phyloP scores from a whole-genome alignment of 2,797 vertebrate genomes.

The Cirrhinus mrigala region DNA sequence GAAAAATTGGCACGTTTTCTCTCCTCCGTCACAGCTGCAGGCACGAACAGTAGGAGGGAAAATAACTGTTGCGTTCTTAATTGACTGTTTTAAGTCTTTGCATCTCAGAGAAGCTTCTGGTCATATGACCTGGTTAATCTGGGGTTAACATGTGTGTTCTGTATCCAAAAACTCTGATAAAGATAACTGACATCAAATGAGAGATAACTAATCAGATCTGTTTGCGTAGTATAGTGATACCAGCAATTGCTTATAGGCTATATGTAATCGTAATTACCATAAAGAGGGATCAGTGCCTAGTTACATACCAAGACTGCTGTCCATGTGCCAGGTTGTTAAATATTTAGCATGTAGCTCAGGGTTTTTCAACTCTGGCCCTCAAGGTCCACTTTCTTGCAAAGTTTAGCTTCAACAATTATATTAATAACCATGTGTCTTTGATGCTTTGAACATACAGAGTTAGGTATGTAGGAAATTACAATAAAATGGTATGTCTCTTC shows the following conservation, averaged over 20 bases:
- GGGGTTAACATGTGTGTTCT: not conserved
- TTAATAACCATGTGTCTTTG: not conserved
- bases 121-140: not conserved
- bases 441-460: not conserved
- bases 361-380: too few relatives aligned
- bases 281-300: not conserved
- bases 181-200: not conserved
- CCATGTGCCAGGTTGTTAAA: not conserved
- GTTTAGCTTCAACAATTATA: too few relatives aligned
- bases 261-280: not conserved
- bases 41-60: not conserved
- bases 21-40: conserved; percentile 10
- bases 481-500: not conserved
- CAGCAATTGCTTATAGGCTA: conserved; percentile 1
- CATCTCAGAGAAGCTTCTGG: not conserved
- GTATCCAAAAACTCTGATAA: not conserved
- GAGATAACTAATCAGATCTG: not conserved
- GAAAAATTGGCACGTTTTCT: conserved; percentile 40
- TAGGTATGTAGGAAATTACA: not conserved
- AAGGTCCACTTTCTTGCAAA: too few relatives aligned
- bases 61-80: not conserved
- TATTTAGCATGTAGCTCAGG: not conserved
- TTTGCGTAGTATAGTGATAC: not conserved
- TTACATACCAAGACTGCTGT: not conserved
- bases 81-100: not conserved